Evolutionary conservation across 2,888 invertebrate species (phyloP), one percentile per base, ranked within the genome.

Genomic region (Neria commutata): DNA sequence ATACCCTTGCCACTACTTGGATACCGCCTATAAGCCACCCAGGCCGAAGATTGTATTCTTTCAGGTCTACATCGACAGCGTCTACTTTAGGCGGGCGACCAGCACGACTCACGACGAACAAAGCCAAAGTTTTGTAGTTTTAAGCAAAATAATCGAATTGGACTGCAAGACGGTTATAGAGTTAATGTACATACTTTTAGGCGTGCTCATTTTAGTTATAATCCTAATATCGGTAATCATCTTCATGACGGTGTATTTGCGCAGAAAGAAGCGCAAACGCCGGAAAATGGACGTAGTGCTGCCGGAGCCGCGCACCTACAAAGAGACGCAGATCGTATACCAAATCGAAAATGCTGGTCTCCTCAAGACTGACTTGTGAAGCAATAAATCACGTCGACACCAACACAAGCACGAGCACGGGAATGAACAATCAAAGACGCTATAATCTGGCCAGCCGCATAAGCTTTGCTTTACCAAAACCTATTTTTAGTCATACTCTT

Each of bases 281-380:
- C 86, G 83, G 73, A 80, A 81, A 65, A 67, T 89, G 68, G 87
- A 88, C 74, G 84, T 92, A 79, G 90, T 93, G 53, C 86, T 91
- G 73, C 92, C 93, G 0, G 92, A 92, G 69, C 89, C 91, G 1
- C 86, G 90, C 74, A 89, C 92, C 16, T 94, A 93, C 76, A 86
- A 89, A 73, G 92, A 94, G 83, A 93, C 93, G 10, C 92, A 94
- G 82, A 87, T 93, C 71, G 90, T 92, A 80, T 91, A 93, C 73
- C 90, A 93, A 76, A 89, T 92, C 67, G 93, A 94, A 84, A 88
- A 90, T 80, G 90, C 91, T 46, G 91, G 92, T 81, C 87, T 92
- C 49, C 83, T 92, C 60, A 91, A 91, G 66, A 92, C 91, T 67
- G 90, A 91, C 81, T 86, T 92, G 71, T 82, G 76, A 71, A 58